Evolutionary conservation across 2,113 vertebrate genomes (phyloP).

Genomic region (Penelope pileata): DNA sequence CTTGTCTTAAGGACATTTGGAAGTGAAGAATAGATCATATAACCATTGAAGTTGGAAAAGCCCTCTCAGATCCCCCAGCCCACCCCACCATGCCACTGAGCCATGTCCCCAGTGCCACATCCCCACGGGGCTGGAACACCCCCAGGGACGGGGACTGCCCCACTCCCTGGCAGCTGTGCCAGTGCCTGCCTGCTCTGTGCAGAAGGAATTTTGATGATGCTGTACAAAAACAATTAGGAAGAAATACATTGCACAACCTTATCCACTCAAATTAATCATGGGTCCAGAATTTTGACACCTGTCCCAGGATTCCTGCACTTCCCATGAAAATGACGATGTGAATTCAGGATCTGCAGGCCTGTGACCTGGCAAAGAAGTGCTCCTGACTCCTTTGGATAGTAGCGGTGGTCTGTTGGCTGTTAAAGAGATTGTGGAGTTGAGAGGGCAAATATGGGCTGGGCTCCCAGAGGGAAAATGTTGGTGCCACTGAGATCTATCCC

Average conservation of each 20-base stretch:
- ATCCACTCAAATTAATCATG: rapidly evolving
- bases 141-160: too few relatives aligned
- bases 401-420: not conserved
- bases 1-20: not conserved
- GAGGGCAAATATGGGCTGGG: rapidly evolving
- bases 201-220: too few relatives aligned
- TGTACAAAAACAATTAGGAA: rapidly evolving
- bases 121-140: too few relatives aligned
- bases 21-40: not conserved
- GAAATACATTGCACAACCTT: rapidly evolving
- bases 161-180: too few relatives aligned
- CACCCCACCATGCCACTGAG: too few relatives aligned
- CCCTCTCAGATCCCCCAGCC: too few relatives aligned
- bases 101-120: too few relatives aligned
- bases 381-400: not conserved
- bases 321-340: not conserved
- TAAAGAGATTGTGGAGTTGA: rapidly evolving
- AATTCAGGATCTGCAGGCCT: not conserved
- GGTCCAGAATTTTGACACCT: not conserved
- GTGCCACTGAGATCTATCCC: rapidly evolving
- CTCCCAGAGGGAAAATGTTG: not conserved
- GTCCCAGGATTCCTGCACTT: not conserved
- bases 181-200: too few relatives aligned
- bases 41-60: too few relatives aligned
- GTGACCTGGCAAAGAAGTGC: rapidly evolving